Evolutionary conservation across 1,140 invertebrate species (phyloP).

Genomic region (Drosophila sucinea): DNA sequence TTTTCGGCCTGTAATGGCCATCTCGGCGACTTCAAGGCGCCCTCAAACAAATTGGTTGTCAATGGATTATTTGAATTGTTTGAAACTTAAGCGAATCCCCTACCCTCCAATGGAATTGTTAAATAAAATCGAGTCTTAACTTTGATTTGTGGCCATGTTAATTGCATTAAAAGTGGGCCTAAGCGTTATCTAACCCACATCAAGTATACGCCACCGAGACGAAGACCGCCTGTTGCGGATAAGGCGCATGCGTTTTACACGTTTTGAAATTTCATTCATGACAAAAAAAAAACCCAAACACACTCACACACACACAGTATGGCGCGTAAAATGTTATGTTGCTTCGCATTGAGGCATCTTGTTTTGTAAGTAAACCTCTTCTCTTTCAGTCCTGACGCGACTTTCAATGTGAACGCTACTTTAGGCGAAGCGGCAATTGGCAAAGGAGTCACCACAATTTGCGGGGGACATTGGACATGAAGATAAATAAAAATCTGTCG

Average conservation of each 20-base stretch:
- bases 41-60: neutral
- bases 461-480: conserved; percentile 10
- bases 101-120: neutral
- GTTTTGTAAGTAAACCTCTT: neutral
- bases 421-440: neutral
- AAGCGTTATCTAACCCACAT: conserved; percentile 7
- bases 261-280: conserved; percentile 67
- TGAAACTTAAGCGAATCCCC: too few species aligned
- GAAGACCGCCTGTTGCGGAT: conserved; percentile 44
- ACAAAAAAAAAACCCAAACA: conserved; percentile 13
- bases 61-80: too few species aligned
- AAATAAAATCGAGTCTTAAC: neutral
- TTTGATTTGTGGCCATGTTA: conserved; percentile 4
- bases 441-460: neutral
- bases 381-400: conserved; percentile 56
- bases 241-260: conserved; percentile 53
- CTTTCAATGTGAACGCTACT: conserved; percentile 57
- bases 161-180: neutral
- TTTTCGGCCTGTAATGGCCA: neutral
- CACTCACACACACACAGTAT: neutral
- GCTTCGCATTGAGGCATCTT: conserved; percentile 22
- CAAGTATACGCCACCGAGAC: conserved; percentile 14
- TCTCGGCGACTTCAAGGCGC: neutral
- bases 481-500: conserved; percentile 37
- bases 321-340: conserved; percentile 12